Evolutionary conservation across 2,888 invertebrate species (phyloP).

Genomic region (Disparrhopalites patrizii): DNA sequence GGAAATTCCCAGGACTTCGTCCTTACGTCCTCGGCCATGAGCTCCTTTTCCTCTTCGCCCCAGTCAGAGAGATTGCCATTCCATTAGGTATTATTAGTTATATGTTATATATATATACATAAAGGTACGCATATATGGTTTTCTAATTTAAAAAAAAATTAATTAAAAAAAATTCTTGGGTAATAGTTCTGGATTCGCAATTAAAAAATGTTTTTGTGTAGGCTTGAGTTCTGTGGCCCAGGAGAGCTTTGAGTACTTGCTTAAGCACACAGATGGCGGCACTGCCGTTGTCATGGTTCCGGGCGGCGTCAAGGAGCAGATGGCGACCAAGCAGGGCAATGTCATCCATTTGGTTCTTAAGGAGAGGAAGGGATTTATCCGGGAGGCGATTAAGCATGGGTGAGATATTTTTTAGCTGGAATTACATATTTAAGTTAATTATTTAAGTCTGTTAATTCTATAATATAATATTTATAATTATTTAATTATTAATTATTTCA

Average conservation of each 20-base stretch:
- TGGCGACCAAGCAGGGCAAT: conserved; percentile 56
- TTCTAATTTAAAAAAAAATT: no score
- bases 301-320: conserved; percentile 73
- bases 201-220: background rate
- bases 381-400: conserved; percentile 69
- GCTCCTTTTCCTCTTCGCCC: conserved; percentile 68
- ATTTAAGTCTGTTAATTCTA: no score
- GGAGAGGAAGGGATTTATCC: conserved; percentile 72
- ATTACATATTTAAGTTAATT: no score
- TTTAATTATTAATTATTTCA: background rate
- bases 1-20: conserved; percentile 62
- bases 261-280: conserved; percentile 55
- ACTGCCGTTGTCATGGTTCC: conserved; percentile 70
- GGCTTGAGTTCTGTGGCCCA: conserved; percentile 58
- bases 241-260: conserved; percentile 63
- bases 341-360: conserved; percentile 67
- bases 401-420: conserved; percentile 51
- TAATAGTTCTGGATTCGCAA: no score
- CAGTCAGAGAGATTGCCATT: conserved; percentile 65
- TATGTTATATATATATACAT: no score
- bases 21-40: conserved; percentile 58
- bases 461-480: no score
- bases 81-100: conserved; percentile 40
- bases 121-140: no score
- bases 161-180: no score